These are phyloP conservation scores for Spodoptera exigua DNA, from an alignment of 2,888 invertebrate species.

Conservation along the genomic window DNA sequence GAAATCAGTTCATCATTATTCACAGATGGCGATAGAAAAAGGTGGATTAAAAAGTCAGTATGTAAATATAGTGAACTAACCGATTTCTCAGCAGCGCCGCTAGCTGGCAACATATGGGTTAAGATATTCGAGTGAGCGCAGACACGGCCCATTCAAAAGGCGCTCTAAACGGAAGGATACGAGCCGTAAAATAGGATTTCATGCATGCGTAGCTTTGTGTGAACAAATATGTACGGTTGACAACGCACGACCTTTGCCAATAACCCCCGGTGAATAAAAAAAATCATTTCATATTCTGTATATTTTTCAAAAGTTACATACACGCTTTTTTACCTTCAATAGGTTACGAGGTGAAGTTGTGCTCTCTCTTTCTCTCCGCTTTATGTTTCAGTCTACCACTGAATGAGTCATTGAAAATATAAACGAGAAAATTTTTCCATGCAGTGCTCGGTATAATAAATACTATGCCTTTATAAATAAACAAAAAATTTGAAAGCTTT, in stretches of 20 bases:
- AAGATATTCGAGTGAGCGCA: slow-evolving; percentile 81
- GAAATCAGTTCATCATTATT: neutral
- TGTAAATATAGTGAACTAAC: slow-evolving; percentile 57
- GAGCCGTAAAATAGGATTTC: slow-evolving; percentile 89
- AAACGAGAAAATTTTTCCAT: too few species aligned
- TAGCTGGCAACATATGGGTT: slow-evolving; percentile 69
- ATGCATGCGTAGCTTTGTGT: slow-evolving; percentile 87
- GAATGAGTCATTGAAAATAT: too few species aligned
- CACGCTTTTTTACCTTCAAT: slow-evolving; percentile 26
- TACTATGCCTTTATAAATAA: too few species aligned
- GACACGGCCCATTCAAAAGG: slow-evolving; percentile 85
- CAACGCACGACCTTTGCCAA: slow-evolving; percentile 84
- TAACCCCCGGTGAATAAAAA: slow-evolving; percentile 72
- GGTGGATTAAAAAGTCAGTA: slow-evolving; percentile 30
- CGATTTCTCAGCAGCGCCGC: slow-evolving; percentile 67
- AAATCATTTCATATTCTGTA: slow-evolving; percentile 68
- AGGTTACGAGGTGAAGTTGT: slow-evolving; percentile 14
- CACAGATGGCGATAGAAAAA: slow-evolving; percentile 1
- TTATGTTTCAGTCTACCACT: neutral
- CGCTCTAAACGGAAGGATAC: slow-evolving; percentile 85
- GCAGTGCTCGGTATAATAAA: too few species aligned
- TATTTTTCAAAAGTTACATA: slow-evolving; percentile 43
- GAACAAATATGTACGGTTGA: slow-evolving; percentile 88
- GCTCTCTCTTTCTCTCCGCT: too few species aligned
- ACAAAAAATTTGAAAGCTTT: too few species aligned